Base-by-base conservation (phyloP, 2,797 vertebrate genomes). In the Sebastes oblongus region DNA sequence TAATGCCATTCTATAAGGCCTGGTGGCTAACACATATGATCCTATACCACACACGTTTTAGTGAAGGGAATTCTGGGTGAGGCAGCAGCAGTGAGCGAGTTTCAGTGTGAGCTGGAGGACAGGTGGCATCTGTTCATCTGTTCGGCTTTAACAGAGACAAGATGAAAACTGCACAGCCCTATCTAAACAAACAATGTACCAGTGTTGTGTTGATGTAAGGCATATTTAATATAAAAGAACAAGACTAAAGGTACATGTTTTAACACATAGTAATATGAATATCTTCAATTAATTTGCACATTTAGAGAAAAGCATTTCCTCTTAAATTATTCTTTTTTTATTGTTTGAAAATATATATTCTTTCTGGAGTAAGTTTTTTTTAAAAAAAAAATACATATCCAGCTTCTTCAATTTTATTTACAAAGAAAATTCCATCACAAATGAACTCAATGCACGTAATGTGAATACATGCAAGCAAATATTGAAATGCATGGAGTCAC, bases 1-100 rank as follows among this genome's bases (percentile, higher is more conserved):
- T 90, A 88, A 91, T 86, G 78, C 68, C 24, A 72, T 78, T 83
- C 72, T 81, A 76, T 76, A 52, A 72, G 71, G 61, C 67, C 68
- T 77, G 56, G 4, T 60, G 73, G 58, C 60, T 72, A 66, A 88
- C 56, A 50, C 61, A 65, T 34, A 71, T 60, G 71, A 34, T 62
- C 78, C 30, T n/a, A 54, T 54, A n/a, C n/a, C 8, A 54, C n/a
- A n/a, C n/a, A 54, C 5, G 52, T 54, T 54, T 54, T 11, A 54
- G 52, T 54, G n/a, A 22, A 54, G 52, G 52, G 16, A 54, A 54
- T 22, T n/a, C 50, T 52, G 50, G 2, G 50, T 52, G 8, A 52
- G 4, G 50, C 50, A 52, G 50, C 50, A 52, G 50, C 52, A 54
- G 52, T 54, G 52, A 54, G 52, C 10, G 52, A 54, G 52, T 22